Base-by-base conservation (phyloP, 2,888 invertebrate species). In the Hydroisotoma schaefferi region DNA sequence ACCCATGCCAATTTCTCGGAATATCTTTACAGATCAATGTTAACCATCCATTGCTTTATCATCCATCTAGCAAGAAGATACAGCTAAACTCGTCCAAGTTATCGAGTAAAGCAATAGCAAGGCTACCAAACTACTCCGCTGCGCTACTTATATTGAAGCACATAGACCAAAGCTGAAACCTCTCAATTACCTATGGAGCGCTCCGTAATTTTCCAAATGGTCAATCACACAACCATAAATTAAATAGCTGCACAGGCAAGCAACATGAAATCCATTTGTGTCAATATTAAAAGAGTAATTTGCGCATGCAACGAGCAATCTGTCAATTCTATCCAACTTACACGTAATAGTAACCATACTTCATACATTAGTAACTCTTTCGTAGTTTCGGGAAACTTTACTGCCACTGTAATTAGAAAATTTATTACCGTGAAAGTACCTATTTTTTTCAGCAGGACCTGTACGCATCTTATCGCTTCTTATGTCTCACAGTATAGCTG, bases 151-250 rank as follows among this genome's bases (percentile, higher is more conserved):
- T n/a, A n/a, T n/a, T n/a, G n/a, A n/a, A n/a, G n/a, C n/a, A n/a
- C 5, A 40, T 40, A 18, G 15, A 40, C 40, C 15, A 40, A 33
- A 33, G 33, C 33, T 15, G 15, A 18, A 4, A 40, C n/a, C 15
- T 15, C 40, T 40, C 40, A 40, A 40, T 5, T 15, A 15, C 20
- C 40, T 18, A 40, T 40, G n/a, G 40, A 40, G 20, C 15, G n/a
- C n/a, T n/a, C n/a, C n/a, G 40, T 40, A 40, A 40, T 40, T 40
- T 40, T 15, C 40, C 40, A 40, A 40, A 40, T 40, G 40, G 40
- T 40, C 40, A 40, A 40, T 40, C 40, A 40, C 20, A 4, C n/a
- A 5, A 15, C 40, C 40, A 40, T 40, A 40, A 40, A 40, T 40
- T 40, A 40, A n/a, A n/a, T n/a, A n/a, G n/a, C 8, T 15, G 5